phyloP scores from a whole-genome alignment of 2,888 invertebrate species.

The Drosophila prostipennis region DNA sequence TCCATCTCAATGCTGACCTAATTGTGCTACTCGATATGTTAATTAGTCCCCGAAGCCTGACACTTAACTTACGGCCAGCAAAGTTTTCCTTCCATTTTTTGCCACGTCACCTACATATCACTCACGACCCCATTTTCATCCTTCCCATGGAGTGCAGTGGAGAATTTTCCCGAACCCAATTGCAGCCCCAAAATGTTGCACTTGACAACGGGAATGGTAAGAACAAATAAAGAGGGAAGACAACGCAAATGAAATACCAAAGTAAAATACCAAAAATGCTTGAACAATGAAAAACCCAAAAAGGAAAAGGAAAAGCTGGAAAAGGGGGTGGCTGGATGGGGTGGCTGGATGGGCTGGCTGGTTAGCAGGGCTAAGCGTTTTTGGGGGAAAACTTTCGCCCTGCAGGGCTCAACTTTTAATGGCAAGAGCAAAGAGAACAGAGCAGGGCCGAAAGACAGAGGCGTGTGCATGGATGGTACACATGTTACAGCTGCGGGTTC shows the following conservation, averaged over 20 bases:
- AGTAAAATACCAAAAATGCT: constrained; percentile 44
- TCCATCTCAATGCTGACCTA: constrained; percentile 13
- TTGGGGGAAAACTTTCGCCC: constrained; percentile 51
- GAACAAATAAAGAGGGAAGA: constrained; percentile 57
- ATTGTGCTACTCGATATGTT: constrained; percentile 38
- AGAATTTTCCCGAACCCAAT: constrained; percentile 4
- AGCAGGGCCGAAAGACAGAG: constrained; percentile 16
- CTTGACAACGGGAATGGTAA: constrained; percentile 54
- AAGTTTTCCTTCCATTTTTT: constrained; percentile 23
- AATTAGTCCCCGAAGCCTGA: constrained; percentile 29
- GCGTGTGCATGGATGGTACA: constrained; percentile 63
- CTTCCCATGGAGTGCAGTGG: background rate
- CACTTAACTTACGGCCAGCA: constrained; percentile 27
- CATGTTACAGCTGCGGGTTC: constrained; percentile 75
- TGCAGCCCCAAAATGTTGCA: constrained; percentile 69
- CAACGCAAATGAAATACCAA: constrained; percentile 39
- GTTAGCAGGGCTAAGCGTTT: constrained; percentile 49
- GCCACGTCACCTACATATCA: constrained; percentile 26
- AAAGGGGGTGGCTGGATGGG: background rate
- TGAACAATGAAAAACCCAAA: constrained; percentile 36
- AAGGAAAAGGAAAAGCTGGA: constrained; percentile 18
- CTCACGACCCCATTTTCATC: constrained; percentile 1
- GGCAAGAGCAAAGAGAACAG: constrained; percentile 59
- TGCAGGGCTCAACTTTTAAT: constrained; percentile 75
- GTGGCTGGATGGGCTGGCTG: constrained; percentile 5